phyloP scores from a whole-genome alignment of 2,888 invertebrate species.

The Perizoma flavofasciatum region DNA sequence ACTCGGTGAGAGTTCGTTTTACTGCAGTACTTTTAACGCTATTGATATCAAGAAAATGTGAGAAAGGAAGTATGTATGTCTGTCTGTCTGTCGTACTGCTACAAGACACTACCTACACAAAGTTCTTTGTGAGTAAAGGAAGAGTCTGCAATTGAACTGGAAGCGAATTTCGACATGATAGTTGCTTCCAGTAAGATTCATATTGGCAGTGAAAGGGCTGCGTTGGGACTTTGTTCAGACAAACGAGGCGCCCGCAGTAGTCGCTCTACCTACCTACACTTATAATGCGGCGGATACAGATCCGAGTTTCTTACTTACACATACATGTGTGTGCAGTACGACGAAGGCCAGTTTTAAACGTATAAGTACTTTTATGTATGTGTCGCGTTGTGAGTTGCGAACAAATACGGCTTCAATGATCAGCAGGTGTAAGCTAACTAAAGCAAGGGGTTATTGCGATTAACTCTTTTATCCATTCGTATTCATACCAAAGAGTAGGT shows the following conservation, averaged over 20 bases:
- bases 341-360: conserved; percentile 77
- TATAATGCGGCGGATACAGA: conserved; percentile 82
- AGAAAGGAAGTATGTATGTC: conserved; percentile 81
- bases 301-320: conserved; percentile 80
- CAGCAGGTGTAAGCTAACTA: conserved; percentile 83
- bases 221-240: conserved; percentile 68
- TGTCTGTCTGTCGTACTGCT: conserved; percentile 64
- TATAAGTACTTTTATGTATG: conserved; percentile 49
- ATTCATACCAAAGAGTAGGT: conserved; percentile 82
- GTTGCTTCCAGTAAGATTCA: conserved; percentile 69
- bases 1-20: conserved; percentile 69
- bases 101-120: conserved; percentile 65
- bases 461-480: conserved; percentile 83
- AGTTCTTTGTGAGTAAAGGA: conserved; percentile 69
- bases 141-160: conserved; percentile 56
- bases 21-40: conserved; percentile 68
- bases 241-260: conserved; percentile 79
- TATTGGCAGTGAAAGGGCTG: conserved; percentile 71
- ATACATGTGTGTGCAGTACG: conserved; percentile 62
- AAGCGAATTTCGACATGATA: conserved; percentile 69
- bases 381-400: conserved; percentile 69
- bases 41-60: conserved; percentile 81
- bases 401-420: conserved; percentile 83
- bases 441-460: conserved; percentile 83
- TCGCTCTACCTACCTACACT: conserved; percentile 77